These are phyloP conservation scores for Taenioides sp. DNA, from an alignment of 2,797 vertebrate genomes.

Conservation along the genomic window DNA sequence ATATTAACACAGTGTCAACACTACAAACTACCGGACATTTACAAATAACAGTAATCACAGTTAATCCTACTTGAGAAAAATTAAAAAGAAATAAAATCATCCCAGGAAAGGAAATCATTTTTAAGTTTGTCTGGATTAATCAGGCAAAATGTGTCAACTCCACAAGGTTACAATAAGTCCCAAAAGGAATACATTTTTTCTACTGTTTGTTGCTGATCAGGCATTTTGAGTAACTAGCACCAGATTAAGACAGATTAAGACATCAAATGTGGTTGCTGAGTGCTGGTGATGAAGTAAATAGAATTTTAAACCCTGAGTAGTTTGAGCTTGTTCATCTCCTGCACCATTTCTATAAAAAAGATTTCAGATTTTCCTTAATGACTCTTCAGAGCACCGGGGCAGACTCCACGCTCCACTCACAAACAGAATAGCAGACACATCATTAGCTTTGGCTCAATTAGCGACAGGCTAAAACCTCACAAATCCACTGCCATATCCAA, in stretches of 20 bases:
- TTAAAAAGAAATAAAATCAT: too few relatives aligned
- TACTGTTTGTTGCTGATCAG: neutral
- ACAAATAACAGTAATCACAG: too few relatives aligned
- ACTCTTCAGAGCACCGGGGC: neutral
- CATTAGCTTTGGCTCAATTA: constrained; percentile 31
- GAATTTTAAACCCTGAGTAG: neutral
- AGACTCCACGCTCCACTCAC: neutral
- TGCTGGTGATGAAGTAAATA: neutral
- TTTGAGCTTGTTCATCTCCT: constrained; percentile 1
- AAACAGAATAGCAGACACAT: constrained; percentile 13
- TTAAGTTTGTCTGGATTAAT: too few relatives aligned
- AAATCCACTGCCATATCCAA: constrained; percentile 26
- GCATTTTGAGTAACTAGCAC: neutral
- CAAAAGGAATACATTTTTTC: neutral
- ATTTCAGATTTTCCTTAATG: constrained; percentile 9
- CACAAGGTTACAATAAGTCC: neutral
- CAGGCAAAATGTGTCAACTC: too few relatives aligned
- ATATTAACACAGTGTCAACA: too few relatives aligned
- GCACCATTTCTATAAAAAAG: constrained; percentile 6
- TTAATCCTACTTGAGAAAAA: too few relatives aligned
- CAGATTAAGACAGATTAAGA: neutral
- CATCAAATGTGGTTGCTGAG: neutral
- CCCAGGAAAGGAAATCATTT: too few relatives aligned
- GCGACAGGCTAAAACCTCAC: constrained; percentile 12
- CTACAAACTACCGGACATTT: too few relatives aligned